These are phyloP conservation scores for Branchinecta lynchi DNA, from an alignment of 1,140 invertebrate species.

Conservation along the genomic window DNA sequence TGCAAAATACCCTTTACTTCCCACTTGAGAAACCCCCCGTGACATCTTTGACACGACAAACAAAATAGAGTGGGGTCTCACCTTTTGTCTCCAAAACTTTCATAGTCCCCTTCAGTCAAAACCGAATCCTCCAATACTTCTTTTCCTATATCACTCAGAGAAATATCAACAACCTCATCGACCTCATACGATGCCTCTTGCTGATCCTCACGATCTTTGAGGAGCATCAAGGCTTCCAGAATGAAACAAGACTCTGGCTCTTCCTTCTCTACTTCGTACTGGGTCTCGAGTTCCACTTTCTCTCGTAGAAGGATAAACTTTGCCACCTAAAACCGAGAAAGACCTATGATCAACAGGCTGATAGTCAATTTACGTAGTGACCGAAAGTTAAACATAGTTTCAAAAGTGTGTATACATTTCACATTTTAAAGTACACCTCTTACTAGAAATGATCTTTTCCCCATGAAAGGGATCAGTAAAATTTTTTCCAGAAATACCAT, in stretches of 20 bases:
- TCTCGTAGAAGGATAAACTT: constrained; percentile 18
- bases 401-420: not conserved
- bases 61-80: too few species aligned
- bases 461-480: too few species aligned
- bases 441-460: too few species aligned
- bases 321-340: constrained; percentile 13
- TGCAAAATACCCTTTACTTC: too few species aligned
- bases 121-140: constrained; percentile 4
- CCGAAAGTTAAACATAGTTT: too few species aligned
- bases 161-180: not conserved
- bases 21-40: too few species aligned
- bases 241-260: constrained; percentile 22
- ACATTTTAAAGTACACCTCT: too few species aligned
- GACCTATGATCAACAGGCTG: constrained; percentile 11
- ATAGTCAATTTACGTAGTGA: not conserved
- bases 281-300: constrained; percentile 18
- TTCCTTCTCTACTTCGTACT: constrained; percentile 20
- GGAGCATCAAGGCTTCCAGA: constrained; percentile 38
- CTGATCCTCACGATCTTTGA: constrained; percentile 34
- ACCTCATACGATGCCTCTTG: constrained; percentile 12
- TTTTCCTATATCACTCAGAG: constrained; percentile 13
- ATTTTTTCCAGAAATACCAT: too few species aligned
- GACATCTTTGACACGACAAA: too few species aligned
- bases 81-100: too few species aligned
- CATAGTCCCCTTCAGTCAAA: not conserved